Evolutionary conservation across 2,797 vertebrate species (phyloP), one percentile per base, ranked within the genome.

Genomic region (Myripristis murdjan): DNA sequence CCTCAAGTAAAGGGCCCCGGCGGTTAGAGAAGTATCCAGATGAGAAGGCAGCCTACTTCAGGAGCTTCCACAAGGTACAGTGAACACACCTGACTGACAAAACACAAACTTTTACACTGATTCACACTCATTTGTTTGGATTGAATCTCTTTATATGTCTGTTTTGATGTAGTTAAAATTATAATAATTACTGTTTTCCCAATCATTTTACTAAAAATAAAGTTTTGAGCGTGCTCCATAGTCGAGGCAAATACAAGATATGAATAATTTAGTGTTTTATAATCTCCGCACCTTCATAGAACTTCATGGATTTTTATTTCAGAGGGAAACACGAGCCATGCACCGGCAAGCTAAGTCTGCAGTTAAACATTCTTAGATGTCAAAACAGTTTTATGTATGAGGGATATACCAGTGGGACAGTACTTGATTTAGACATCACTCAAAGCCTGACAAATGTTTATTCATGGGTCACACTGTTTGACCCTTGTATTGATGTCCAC

Each of bases 1-100:
- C 98, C 31, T 99, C 98, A 46, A 99, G 98, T 91, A 99, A 99
- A 95, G 98, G 98, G 68, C 98, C 98, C 7, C 92, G 97, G 48
- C 95, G 98, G 68, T 91, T 99, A 84, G 98, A 99, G 92, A 99
- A 99, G 90, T 99, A 99, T 92, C 96, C 97, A 12, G 98, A 99
- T 82, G 98, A 99, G 90, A 99, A 99, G 83, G 97, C 97, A 64
- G 98, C 98, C 0, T 99, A 98, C 91, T 99, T 99, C 92, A 95
- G 98, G 89, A 99, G 96, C 92, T 98, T 98, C 86, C 97, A 99
- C 87, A 99, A 99, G 96, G 97, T 98, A 91, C 14, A 15, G 22
- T 37, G 28, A 83, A 82, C 20, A 74, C 51, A 87, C 28, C 23
- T 1, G 1, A 52, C 28, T 46, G 57, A 54, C 20, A 14, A 28